Base-by-base conservation (phyloP, 2,888 invertebrate genomes). In the Eupeodes latifasciatus region DNA sequence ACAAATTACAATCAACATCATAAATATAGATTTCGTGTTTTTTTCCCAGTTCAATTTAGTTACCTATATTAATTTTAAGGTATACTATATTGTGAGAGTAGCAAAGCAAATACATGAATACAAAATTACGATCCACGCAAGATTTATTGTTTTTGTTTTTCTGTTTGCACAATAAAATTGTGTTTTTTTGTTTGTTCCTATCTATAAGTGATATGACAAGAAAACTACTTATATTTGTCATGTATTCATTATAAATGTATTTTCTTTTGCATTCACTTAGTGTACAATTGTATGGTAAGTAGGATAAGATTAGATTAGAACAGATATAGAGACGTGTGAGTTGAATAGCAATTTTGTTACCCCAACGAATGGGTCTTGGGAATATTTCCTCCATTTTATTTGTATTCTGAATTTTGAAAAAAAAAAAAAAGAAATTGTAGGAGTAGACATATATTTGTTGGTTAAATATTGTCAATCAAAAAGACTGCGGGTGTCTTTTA, bases 251-350 rank as follows among this genome's bases (percentile, higher is more conserved):
- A 27, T 27, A 27, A 27, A 27, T 27, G 27, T 27, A 27, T 19
- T 12, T 47, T 0, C 47, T 19, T 34, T 59, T 47, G 47, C 14
- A 47, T 72, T 72, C 57, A 47, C n/a, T 47, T 59, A 5, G 6
- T 57, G 72, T 72, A n/a, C 55, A 55, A 57, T 44, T 71, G 44
- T 72, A 72, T 44, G 55, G 57, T 57, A 72, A 57, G 64, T 47
- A 14, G 64, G 72, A 59, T 72, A 72, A 57, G 72, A 72, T 72
- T 27, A 59, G 57, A 72, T 72, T 57, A 59, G 11, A 57, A 55
- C 40, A 71, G 19, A 71, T 27, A 27, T 27, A 27, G 71, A 57
- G 71, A 57, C 19, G 19, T 57, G 57, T 10, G 57, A 44, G 47
- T 9, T 57, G 57, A 72, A 72, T 72, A 57, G 10, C 57, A 72